Evolutionary conservation across 1,140 invertebrate species (phyloP).

Genomic region (Aphis craccivora): DNA sequence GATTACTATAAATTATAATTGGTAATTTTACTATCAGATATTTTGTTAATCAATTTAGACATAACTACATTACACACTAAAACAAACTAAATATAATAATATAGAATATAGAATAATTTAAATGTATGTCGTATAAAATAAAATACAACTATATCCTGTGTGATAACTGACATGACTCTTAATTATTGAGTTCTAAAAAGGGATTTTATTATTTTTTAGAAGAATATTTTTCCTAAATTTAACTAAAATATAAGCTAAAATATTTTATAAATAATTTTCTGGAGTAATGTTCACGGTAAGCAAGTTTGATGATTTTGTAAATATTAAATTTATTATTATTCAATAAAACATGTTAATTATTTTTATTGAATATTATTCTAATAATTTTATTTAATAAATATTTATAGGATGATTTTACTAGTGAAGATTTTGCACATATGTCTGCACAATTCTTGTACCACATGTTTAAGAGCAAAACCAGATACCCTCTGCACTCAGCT

Average conservation of each 20-base stretch:
- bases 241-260: neutral
- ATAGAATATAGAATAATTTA: no score
- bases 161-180: neutral
- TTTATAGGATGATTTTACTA: conserved; percentile 82
- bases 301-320: neutral
- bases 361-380: neutral
- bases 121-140: no score
- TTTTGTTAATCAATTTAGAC: neutral
- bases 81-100: neutral
- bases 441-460: conserved; percentile 86
- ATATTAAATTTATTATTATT: neutral
- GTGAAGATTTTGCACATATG: conserved; percentile 92
- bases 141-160: no score
- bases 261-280: neutral
- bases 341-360: neutral
- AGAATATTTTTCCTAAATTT: neutral
- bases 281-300: neutral
- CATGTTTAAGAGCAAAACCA: conserved; percentile 90
- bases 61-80: neutral
- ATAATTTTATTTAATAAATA: conserved; percentile 36
- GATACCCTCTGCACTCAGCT: conserved; percentile 87
- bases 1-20: neutral
- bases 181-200: neutral
- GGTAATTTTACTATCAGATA: neutral
- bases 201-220: neutral